Evolutionary conservation across 2,113 vertebrate species (phyloP).

Genomic region (Bombycilla garrulus): DNA sequence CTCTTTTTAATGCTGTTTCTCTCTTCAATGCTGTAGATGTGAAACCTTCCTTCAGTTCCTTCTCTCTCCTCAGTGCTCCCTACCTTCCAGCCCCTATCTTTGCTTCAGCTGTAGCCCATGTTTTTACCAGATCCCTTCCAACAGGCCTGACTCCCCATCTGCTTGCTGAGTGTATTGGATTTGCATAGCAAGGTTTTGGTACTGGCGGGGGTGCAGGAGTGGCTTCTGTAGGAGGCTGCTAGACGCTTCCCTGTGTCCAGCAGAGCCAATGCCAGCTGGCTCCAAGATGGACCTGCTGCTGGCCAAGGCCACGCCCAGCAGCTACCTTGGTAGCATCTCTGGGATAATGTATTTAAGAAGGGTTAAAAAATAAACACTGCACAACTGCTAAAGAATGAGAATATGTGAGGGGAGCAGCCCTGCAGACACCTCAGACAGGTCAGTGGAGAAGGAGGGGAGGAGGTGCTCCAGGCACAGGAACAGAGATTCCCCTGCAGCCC

Average conservation of each 20-base stretch:
- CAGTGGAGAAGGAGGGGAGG: neutral
- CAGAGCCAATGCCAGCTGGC: neutral
- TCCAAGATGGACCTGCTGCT: neutral
- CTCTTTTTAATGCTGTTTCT: neutral
- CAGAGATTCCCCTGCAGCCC: neutral
- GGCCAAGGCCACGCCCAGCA: neutral
- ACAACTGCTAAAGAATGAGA: neutral
- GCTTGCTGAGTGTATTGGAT: neutral
- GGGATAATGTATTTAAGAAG: neutral
- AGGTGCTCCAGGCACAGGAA: neutral
- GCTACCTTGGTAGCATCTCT: neutral
- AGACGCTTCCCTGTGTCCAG: neutral
- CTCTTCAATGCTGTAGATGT: neutral
- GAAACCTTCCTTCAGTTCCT: neutral
- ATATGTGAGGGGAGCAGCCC: neutral
- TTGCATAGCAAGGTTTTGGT: neutral
- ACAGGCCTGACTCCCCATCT: neutral
- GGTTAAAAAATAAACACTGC: neutral
- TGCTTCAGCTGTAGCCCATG: neutral
- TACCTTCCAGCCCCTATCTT: neutral
- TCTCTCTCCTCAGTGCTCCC: neutral
- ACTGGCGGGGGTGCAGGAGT: neutral
- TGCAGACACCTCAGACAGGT: neutral
- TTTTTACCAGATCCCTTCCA: neutral
- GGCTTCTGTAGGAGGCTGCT: neutral